Conservation (phyloP, 2,797 vertebrate species). For the Gallinago stenura region DNA sequence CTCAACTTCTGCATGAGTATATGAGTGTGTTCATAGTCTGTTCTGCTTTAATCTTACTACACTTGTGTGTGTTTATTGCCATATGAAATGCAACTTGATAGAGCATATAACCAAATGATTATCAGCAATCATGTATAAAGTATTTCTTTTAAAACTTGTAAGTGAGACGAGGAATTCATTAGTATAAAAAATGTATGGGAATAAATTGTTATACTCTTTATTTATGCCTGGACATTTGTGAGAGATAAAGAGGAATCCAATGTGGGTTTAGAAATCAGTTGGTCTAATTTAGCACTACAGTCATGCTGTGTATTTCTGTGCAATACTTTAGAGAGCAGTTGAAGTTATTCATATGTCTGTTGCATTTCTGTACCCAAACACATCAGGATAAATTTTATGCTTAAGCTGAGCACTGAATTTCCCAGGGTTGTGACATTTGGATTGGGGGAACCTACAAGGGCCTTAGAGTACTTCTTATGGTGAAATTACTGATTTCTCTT, state of each 20-base stretch:
- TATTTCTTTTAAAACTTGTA: constrained; percentile 1
- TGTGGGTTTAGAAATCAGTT: not conserved
- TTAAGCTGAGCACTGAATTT: not conserved
- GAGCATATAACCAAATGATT: not conserved
- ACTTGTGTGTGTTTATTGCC: not conserved
- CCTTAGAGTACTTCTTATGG: not conserved
- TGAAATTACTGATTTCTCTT: not conserved
- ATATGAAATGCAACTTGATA: not conserved
- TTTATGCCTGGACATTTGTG: not conserved
- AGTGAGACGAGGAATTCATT: not conserved
- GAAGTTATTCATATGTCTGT: not conserved
- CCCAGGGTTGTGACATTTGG: not conserved
- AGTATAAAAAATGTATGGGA: not conserved
- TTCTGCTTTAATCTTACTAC: not conserved
- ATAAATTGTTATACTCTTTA: not conserved
- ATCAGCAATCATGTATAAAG: not conserved
- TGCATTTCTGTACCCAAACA: not conserved
- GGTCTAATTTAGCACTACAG: not conserved
- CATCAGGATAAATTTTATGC: not conserved
- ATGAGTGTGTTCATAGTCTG: not conserved
- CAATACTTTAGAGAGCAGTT: not conserved
- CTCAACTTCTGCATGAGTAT: not conserved
- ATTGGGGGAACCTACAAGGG: not conserved
- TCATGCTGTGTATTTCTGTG: not conserved
- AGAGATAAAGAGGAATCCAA: not conserved